Evolutionary conservation across 2,888 invertebrate species (phyloP), one percentile per base, ranked within the genome.

Genomic region (Blastobasis lacticolella): DNA sequence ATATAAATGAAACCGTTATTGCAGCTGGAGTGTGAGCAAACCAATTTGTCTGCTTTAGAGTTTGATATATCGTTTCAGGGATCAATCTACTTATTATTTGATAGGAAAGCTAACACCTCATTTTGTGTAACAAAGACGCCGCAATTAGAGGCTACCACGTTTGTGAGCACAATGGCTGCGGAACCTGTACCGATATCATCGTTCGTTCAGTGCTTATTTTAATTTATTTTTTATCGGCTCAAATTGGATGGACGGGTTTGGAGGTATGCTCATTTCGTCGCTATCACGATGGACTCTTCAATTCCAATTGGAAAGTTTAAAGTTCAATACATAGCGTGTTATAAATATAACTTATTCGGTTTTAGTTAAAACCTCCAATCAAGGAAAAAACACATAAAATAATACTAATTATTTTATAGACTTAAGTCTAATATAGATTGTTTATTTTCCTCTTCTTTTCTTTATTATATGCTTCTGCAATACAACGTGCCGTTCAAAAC

Each of bases 41-140:
- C 63, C 69, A 75, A 70, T 78, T 75, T 72, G 70, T 74, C 73
- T 71, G 68, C 71, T 63, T n/a, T 49, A 45, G n/a, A n/a, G 58
- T 59, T 64, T 70, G 74, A 59, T 59, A 64, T 70, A 75, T 76
- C 73, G 71, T 67, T 71, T 67, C 67, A 64, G 63, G 67, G 64
- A 75, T 75, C 73, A 64, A 78, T 77, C 80, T 75, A 78, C 79
- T 82, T 82, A 82, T 84, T 85, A 85, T 83, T 82, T 82, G 85
- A 86, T 84, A 82, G 78, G 75, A 80, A 75, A 84, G 80, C 83
- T 84, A 85, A 86, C 87, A 87, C 86, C 80, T 87, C 85, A 86
- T 87, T 87, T 86, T 82, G 75, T 81, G 73, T 84, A 81, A 86
- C 85, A 88, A 88, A 85, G 82, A 77, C 61, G 64, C 78, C 78